Conservation (phyloP, 30 jellyfish, hydroid and myxozoan genomes). For the Aurelia sp. region DNA sequence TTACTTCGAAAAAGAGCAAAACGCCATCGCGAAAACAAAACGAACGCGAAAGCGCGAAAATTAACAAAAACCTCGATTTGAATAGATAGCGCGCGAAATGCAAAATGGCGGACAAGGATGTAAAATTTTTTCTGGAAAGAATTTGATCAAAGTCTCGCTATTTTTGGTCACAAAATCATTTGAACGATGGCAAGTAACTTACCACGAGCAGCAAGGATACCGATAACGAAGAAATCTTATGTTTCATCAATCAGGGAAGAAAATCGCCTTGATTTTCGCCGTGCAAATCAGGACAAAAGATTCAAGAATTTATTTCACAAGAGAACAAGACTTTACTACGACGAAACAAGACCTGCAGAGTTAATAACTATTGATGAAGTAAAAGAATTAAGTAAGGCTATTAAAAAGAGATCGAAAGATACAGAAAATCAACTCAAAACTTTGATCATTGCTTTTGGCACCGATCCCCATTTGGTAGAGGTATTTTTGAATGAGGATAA, state of each 20-base stretch:
- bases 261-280: conserved; percentile 6
- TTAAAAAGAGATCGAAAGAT: conserved; percentile 34
- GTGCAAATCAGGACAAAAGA: not conserved
- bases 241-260: conserved; percentile 21
- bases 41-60: too few species aligned
- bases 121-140: too few species aligned
- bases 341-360: not conserved
- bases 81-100: too few species aligned
- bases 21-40: too few species aligned
- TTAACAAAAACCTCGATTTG: too few species aligned
- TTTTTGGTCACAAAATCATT: not conserved
- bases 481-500: conserved; percentile 76
- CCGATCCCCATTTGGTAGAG: conserved; percentile 43
- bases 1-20: too few species aligned
- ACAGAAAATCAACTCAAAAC: conserved; percentile 39
- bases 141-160: not conserved
- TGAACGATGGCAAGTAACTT: not conserved
- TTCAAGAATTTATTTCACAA: conserved; percentile 34
- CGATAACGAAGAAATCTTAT: not conserved
- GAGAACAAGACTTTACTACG: conserved; percentile 45
- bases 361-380: conserved; percentile 52
- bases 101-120: too few species aligned
- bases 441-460: conserved; percentile 64
- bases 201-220: not conserved
- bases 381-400: conserved; percentile 31